Evolutionary conservation across 2,797 vertebrate genomes (phyloP), one percentile per base, ranked within the genome.

Genomic region (Cryptoprocta ferox): DNA sequence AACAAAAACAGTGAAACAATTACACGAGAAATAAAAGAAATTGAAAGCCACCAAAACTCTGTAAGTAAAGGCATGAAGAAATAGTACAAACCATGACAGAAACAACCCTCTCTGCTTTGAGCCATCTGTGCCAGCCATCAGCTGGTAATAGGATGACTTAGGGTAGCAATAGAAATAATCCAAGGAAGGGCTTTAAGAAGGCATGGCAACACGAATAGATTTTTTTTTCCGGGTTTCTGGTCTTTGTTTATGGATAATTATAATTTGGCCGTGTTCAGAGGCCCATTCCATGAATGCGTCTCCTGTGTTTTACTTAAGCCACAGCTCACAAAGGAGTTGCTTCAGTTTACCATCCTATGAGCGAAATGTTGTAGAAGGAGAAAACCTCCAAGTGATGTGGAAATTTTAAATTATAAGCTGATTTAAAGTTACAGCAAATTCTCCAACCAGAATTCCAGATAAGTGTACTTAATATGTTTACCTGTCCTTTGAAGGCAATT

Each of bases 141-240:
- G 98, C 88, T 98, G 93, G 94, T 98, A 98, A 98, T 98, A 98
- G 98, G 91, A 92, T 90, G 97, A 96, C 91, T 98, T 97, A 94
- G 97, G 97, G 97, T 96, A 98, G 98, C 98, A 95, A 97, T 91
- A 98, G 96, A 98, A 98, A 98, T 97, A 98, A 98, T 98, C 98
- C 98, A 97, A 98, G 91, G 92, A 96, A 98, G 98, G 98, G 86
- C 90, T 97, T 97, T 94, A 89, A 90, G 98, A 98, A 98, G 89
- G 95, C 93, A 75, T 65, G 66, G 65, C 35, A 97, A 94, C 81
- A 97, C 59, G 97, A 98, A 98, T 94, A 98, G 90, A 97, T 97
- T 97, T 90, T 98, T 98, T 98, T 98, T 98, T 98, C 75, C 96
- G 98, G 93, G 96, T 98, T 96, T 98, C 95, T 98, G 92, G 61